These are phyloP conservation scores for Axinella damicornis DNA, from an alignment of 37 sponge, comb jelly and placozoan genomes.

Conservation along the genomic window DNA sequence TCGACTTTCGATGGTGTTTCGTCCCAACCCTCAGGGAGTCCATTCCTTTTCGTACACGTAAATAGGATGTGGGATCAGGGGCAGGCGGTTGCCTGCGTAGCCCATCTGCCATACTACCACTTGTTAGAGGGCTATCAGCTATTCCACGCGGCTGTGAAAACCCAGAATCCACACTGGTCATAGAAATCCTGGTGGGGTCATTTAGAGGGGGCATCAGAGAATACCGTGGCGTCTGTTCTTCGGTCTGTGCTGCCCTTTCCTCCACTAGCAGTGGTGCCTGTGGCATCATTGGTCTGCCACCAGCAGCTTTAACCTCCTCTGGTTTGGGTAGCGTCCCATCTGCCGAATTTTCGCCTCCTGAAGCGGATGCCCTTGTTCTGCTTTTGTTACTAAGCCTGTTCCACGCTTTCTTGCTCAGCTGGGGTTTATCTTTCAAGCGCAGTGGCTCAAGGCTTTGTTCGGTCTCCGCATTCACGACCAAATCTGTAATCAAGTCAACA, in stretches of 20 bases:
- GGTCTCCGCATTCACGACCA: conserved; percentile 13
- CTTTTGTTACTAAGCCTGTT: conserved; percentile 19
- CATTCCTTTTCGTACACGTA: no score
- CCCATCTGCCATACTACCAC: neutral
- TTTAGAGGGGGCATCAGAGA: no score
- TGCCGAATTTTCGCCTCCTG: no score
- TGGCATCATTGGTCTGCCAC: no score
- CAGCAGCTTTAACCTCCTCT: no score
- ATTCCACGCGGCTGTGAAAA: neutral
- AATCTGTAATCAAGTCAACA: neutral
- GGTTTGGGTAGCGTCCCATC: no score
- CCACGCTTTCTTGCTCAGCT: conserved; percentile 32
- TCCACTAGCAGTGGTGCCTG: no score
- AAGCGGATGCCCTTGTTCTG: neutral
- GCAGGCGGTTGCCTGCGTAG: no score
- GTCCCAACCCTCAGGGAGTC: no score
- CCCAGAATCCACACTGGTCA: conserved; percentile 42
- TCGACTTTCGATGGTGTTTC: conserved; percentile 20
- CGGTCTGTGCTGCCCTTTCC: no score
- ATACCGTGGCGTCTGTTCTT: no score
- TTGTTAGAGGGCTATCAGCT: neutral
- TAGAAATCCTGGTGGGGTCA: conserved; percentile 8
- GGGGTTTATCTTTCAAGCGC: neutral
- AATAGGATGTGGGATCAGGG: no score
- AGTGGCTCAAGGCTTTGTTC: conserved; percentile 6